Conservation (phyloP, 2,888 invertebrate genomes). For the Notodonta dromedarius region DNA sequence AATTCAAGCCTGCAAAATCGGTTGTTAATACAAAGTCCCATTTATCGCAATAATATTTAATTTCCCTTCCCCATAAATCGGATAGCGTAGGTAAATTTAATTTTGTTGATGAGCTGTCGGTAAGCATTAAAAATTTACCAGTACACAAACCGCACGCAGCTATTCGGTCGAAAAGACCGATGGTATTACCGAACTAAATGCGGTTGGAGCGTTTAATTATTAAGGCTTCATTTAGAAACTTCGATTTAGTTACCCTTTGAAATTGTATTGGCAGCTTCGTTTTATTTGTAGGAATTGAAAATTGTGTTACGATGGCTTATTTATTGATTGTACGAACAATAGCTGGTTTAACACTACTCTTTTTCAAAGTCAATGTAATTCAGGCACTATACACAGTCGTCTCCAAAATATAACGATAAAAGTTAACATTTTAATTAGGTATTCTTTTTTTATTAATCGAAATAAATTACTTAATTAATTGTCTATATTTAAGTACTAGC, state of each 20-base stretch:
- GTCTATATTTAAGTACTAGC: too few relatives aligned
- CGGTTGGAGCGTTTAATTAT: constrained; percentile 23
- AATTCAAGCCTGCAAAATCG: neutral
- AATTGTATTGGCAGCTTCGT: too few relatives aligned
- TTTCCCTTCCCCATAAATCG: constrained; percentile 2
- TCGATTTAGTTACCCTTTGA: constrained; percentile 13
- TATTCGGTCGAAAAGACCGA: constrained; percentile 18
- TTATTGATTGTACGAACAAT: too few relatives aligned
- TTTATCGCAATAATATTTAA: constrained; percentile 1
- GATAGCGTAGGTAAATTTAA: constrained; percentile 21
- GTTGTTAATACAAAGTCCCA: neutral
- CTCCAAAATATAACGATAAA: too few relatives aligned
- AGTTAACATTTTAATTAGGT: too few relatives aligned
- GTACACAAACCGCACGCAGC: constrained; percentile 11
- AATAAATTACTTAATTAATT: too few relatives aligned
- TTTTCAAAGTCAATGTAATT: too few relatives aligned
- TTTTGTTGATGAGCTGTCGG: constrained; percentile 20
- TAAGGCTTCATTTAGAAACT: constrained; percentile 25
- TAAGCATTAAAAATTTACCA: constrained; percentile 21
- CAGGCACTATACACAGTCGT: too few relatives aligned
- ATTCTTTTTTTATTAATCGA: too few relatives aligned
- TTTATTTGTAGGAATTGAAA: too few relatives aligned
- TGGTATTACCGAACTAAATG: constrained; percentile 14
- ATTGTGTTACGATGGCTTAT: too few relatives aligned
- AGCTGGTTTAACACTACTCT: too few relatives aligned